Evolutionary conservation across 2,797 vertebrate genomes (phyloP).

Genomic region (Malacoctenus gilli): DNA sequence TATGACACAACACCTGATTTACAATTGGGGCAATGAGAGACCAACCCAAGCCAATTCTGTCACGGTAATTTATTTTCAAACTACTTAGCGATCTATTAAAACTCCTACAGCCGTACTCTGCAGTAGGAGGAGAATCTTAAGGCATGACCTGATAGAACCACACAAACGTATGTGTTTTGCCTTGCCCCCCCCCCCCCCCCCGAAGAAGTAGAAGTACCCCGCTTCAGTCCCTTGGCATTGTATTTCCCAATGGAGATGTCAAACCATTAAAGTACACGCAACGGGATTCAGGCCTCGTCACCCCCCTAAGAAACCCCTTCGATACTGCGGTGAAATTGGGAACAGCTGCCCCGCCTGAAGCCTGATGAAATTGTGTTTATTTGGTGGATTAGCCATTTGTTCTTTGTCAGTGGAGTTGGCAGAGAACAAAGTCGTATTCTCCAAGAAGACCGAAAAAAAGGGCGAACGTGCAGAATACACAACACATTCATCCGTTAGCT

Average conservation of each 20-base stretch:
- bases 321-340: conserved; percentile 53
- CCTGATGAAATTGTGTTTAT: conserved; percentile 29
- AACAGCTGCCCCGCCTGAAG: conserved; percentile 55
- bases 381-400: conserved; percentile 64
- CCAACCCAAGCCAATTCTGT: too few species aligned
- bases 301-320: conserved; percentile 53
- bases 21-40: neutral
- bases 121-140: too few species aligned
- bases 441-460: too few species aligned
- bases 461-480: neutral
- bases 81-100: too few species aligned
- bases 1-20: conserved; percentile 1
- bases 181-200: too few species aligned
- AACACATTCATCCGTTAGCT: too few species aligned
- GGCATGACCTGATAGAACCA: too few species aligned
- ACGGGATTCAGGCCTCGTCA: conserved; percentile 56
- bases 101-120: too few species aligned
- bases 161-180: too few species aligned
- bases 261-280: conserved; percentile 25
- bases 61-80: too few species aligned
- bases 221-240: too few species aligned
- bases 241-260: conserved; percentile 20
- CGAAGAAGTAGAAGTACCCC: too few species aligned
- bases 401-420: conserved; percentile 35
- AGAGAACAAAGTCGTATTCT: conserved; percentile 16